Evolutionary conservation across 2,888 invertebrate genomes (phyloP).

Genomic region (Nomada ruficornis): DNA sequence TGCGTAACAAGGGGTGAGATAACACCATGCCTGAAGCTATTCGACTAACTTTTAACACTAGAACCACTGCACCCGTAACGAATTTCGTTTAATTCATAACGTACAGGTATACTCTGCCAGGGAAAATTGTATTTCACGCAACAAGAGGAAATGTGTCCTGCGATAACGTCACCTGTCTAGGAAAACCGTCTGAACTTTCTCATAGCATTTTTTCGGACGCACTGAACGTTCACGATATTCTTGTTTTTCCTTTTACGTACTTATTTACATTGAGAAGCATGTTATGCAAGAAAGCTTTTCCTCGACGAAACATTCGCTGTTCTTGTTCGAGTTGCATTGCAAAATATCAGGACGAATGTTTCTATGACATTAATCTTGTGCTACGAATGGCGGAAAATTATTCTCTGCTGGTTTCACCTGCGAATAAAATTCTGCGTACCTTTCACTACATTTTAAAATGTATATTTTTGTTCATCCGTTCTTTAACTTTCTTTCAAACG

Average conservation of each 20-base stretch:
- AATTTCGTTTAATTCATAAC: slow-evolving; percentile 53
- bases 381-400: background rate
- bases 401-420: background rate
- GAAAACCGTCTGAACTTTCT: no score
- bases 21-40: slow-evolving; percentile 41
- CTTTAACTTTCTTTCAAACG: no score
- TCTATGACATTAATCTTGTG: slow-evolving; percentile 28
- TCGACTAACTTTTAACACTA: slow-evolving; percentile 44
- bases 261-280: background rate
- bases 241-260: background rate
- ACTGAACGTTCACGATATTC: background rate
- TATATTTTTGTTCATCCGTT: no score
- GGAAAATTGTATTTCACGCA: slow-evolving; percentile 39
- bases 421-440: no score
- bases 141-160: slow-evolving; percentile 37
- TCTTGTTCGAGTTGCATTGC: slow-evolving; percentile 10
- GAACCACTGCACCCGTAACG: slow-evolving; percentile 26
- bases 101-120: slow-evolving; percentile 1
- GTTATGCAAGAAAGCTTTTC: slow-evolving; percentile 22
- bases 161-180: slow-evolving; percentile 23
- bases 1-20: background rate
- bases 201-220: no score
- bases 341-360: slow-evolving; percentile 3
- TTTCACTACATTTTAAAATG: no score
- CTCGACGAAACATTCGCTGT: slow-evolving; percentile 11